Percentiles rank a stretch among this genome's conserved stretches.
Conservation (phyloP, 2,113 vertebrate species). For the Mus pahari region DNA sequence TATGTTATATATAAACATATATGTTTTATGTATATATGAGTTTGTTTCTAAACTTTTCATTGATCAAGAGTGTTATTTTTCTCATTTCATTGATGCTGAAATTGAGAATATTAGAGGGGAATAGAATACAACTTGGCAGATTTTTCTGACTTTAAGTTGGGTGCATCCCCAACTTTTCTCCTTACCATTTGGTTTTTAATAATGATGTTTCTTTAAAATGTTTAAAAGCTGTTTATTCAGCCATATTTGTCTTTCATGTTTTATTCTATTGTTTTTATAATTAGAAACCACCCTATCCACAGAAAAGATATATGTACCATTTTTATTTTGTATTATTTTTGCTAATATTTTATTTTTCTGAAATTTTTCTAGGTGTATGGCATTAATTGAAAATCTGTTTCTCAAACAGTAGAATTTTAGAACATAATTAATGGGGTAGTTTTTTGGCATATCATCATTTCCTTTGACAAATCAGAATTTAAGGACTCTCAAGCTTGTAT, state of each 20-base stretch:
- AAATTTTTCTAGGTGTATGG: neutral
- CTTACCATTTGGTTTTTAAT: slow-evolving; percentile 10
- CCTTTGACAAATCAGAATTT: neutral
- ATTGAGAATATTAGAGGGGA: slow-evolving; percentile 27
- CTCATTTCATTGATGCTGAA: slow-evolving; percentile 43
- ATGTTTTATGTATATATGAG: too few relatives aligned
- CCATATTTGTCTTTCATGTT: slow-evolving; percentile 9
- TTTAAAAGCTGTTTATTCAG: neutral
- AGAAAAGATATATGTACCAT: neutral
- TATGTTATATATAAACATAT: neutral
- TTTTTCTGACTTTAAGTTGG: slow-evolving; percentile 16
- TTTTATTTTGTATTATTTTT: slow-evolving; percentile 24
- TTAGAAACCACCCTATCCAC: neutral
- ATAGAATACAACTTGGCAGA: neutral
- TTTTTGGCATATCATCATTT: neutral
- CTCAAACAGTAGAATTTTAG: slow-evolving; percentile 22
- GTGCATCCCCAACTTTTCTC: neutral
- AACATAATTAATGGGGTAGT: slow-evolving; percentile 22
- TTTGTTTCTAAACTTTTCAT: slow-evolving; percentile 49
- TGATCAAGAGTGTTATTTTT: neutral
- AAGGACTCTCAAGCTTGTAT: neutral
- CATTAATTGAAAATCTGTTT: slow-evolving; percentile 31
- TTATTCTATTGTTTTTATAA: slow-evolving; percentile 35
- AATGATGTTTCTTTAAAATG: neutral
- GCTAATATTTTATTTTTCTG: neutral